Evolutionary conservation across 1,140 invertebrate species (phyloP), one percentile per base, ranked within the genome.

Genomic region (Pogonomyrmex californicus): DNA sequence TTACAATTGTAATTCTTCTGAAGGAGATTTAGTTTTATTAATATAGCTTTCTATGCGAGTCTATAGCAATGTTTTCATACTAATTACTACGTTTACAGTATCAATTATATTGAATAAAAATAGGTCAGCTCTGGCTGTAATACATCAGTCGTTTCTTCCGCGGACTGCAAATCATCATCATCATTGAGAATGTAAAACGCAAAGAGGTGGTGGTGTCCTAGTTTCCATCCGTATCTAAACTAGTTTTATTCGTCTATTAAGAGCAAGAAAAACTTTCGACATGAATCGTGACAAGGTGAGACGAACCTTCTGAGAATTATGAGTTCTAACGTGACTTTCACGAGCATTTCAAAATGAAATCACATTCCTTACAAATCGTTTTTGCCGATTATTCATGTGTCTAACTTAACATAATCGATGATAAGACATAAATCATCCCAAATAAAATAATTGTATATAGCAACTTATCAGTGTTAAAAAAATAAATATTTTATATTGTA

Each of bases 101-200:
- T 70, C 77, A 89, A 90, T 90, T 86, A 86, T 71, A 78, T 54
- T 6, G 12, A 60, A 58, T 71, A 73, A 78, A 89, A 90, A 89
- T 89, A 86, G 85, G 85, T 90, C 88, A 89, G 70, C 49, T 86
- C 73, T 70, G 70, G 71, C 56, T 90, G 23, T 82, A 76, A 82
- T 83, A 47, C 41, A 30, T 73, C 38, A 83, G 41, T 56, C 33
- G 54, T 49, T 60, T 49, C 79, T 73, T 83, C 14, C 77, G 76
- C 56, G 56, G 33, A 38, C 76, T 86, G 76, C 87, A 49, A 86
- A 90, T 89, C 87, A 86, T 89, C 75, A 86, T 89, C 75, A 56
- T 87, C 56, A 54, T 38, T 47, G 77, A 88, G 87, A 68, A 75
- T 87, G 65, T 83, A 87, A 87, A 75, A 51, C 70, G 83, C 38